These are phyloP conservation scores for human (Homo sapiens) DNA, from an alignment of 2,113 vertebrate genomes.

Conservation along the genomic window GRCh38 chr19:30849501-30850000, in stretches of 20 bases:
- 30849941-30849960: conserved; percentile 85
- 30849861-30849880: conserved; percentile 83
- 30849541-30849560: background rate
- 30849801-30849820: conserved; percentile 80
- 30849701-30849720: conserved; percentile 51
- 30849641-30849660: background rate
- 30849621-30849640: background rate
- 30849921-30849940: conserved; percentile 75
- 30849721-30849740: conserved; percentile 63
- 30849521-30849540: background rate
- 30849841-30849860: conserved; percentile 75
- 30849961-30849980: conserved; percentile 83
- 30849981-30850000: conserved; percentile 83
- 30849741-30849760: conserved; percentile 67
- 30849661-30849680: conserved; percentile 71
- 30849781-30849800: conserved; percentile 72
- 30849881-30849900: conserved; percentile 81
- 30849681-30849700: conserved; percentile 45
- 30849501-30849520: background rate
- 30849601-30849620: background rate
- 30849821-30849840: conserved; percentile 84
- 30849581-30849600: background rate
- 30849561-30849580: background rate
- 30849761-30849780: conserved; percentile 63
- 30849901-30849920: conserved; percentile 82